Evolutionary conservation across 1,140 invertebrate genomes (phyloP).

Genomic region (Chrysomallon squamiferum): DNA sequence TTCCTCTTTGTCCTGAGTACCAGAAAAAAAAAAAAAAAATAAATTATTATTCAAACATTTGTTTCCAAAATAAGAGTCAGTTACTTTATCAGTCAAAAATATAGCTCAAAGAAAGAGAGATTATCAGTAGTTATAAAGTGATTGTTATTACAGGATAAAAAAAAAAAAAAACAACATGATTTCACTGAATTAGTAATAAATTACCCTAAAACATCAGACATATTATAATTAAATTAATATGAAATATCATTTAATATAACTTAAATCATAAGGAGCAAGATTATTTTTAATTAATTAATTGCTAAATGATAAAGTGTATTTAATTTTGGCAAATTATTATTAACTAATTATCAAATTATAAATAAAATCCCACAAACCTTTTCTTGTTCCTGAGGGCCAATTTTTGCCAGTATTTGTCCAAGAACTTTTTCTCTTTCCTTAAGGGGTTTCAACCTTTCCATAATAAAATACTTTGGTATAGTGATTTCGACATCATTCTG

Average conservation of each 20-base stretch:
- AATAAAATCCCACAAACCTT: slow-evolving; percentile 45
- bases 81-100: background rate
- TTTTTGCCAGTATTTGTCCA: slow-evolving; percentile 60
- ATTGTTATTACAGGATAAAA: no score
- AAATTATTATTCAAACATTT: background rate
- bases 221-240: no score
- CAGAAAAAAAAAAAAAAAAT: background rate
- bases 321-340: no score
- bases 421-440: slow-evolving; percentile 62
- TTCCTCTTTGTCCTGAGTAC: slow-evolving; percentile 57
- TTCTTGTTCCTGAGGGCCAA: slow-evolving; percentile 58
- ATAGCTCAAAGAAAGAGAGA: background rate
- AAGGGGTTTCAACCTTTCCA: slow-evolving; percentile 58
- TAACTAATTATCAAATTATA: no score
- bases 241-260: no score
- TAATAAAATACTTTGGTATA: slow-evolving; percentile 66
- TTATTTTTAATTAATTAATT: no score
- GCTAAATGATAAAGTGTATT: no score
- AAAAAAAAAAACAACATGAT: no score
- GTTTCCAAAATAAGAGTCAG: background rate
- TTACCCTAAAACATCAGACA: no score
- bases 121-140: background rate
- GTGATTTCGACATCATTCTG: slow-evolving; percentile 66
- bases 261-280: no score
- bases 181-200: no score